phyloP scores from a whole-genome alignment of 2,888 invertebrate genomes.

The Drosophila anceps region DNA sequence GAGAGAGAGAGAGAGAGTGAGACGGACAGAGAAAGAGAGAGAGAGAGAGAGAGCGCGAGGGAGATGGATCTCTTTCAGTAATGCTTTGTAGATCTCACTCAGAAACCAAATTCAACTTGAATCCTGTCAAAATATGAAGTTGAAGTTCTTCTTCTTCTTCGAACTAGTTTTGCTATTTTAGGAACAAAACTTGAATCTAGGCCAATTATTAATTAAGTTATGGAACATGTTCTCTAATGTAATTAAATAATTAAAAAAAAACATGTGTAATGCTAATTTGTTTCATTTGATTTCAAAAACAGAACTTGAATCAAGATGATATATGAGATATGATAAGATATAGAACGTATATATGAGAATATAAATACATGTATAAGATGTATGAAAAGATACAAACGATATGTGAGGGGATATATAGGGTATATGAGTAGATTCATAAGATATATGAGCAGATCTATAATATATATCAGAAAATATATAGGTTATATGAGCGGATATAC shows the following conservation, averaged over 20 bases:
- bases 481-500: not conserved
- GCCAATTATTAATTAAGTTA: slow-evolving; percentile 1
- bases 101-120: no score
- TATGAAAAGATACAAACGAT: no score
- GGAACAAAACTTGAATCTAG: slow-evolving; percentile 4
- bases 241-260: not conserved
- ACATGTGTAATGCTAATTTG: not conserved
- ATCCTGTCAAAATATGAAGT: not conserved
- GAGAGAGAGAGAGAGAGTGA: not conserved
- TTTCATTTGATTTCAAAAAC: not conserved
- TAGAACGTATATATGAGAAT: no score
- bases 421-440: not conserved
- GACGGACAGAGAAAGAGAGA: not conserved
- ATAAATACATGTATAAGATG: no score
- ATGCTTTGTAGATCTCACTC: not conserved
- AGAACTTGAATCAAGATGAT: not conserved
- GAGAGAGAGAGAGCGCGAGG: not conserved
- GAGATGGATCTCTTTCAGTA: not conserved
- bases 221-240: not conserved
- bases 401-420: not conserved
- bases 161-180: slow-evolving; percentile 4
- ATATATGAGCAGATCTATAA: not conserved
- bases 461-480: not conserved
- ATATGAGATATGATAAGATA: no score
- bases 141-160: not conserved